These are phyloP conservation scores for Hirtodrosophila cameraria DNA, from an alignment of 2,888 invertebrate genomes.

Conservation along the genomic window DNA sequence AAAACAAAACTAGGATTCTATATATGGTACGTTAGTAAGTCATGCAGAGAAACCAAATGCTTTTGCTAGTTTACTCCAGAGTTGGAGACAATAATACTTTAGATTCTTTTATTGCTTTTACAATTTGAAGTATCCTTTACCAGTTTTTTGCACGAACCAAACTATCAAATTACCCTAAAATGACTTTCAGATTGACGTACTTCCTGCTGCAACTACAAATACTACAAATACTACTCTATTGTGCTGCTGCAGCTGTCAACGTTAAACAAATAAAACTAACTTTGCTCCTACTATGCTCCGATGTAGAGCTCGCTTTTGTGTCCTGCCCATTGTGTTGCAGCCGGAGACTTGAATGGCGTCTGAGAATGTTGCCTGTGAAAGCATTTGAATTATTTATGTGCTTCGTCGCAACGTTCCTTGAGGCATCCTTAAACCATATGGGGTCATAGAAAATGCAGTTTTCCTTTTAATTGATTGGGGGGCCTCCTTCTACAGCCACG, in stretches of 20 bases:
- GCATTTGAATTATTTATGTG: constrained; percentile 57
- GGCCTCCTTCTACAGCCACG: not conserved
- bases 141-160: constrained; percentile 11
- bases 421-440: constrained; percentile 14
- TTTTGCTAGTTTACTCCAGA: too few species aligned
- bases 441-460: constrained; percentile 31
- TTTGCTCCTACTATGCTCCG: constrained; percentile 19
- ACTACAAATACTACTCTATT: too few species aligned
- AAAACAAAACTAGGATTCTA: too few species aligned
- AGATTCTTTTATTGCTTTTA: too few species aligned
- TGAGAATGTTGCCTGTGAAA: constrained; percentile 25
- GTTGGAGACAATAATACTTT: too few species aligned
- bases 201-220: constrained; percentile 10
- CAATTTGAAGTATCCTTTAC: too few species aligned
- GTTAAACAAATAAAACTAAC: constrained; percentile 52
- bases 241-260: constrained; percentile 18
- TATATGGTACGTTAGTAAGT: too few species aligned
- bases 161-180: constrained; percentile 45
- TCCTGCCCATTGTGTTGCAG: constrained; percentile 17
- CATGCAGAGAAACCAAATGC: too few species aligned
- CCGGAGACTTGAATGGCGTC: constrained; percentile 14
- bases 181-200: constrained; percentile 42
- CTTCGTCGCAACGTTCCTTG: constrained; percentile 1
- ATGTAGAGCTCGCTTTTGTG: not conserved
- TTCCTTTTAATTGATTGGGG: constrained; percentile 23